Evolutionary conservation across 2,888 invertebrate genomes (phyloP).

Genomic region (Mythimna pallens): DNA sequence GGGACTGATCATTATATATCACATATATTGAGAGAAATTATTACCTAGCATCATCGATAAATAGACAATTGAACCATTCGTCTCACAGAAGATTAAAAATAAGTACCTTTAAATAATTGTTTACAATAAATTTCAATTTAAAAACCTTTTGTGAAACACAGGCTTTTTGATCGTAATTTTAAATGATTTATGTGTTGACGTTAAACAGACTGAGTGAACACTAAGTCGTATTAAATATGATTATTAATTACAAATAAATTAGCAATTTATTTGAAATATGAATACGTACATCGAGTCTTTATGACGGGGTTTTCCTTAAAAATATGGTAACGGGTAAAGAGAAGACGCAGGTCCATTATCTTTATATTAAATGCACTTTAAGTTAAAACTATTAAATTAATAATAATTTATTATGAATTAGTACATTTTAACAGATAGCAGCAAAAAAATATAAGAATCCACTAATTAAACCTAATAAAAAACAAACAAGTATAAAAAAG

Average conservation of each 20-base stretch:
- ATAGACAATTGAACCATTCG: no score
- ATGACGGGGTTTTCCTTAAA: conserved; percentile 37
- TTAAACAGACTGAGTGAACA: conserved; percentile 15
- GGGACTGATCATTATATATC: no score
- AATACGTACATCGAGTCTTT: background rate
- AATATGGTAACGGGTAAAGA: background rate
- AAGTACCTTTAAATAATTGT: no score
- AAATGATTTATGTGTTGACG: background rate
- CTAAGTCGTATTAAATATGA: background rate
- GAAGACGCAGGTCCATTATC: conserved; percentile 5
- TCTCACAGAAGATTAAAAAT: no score
- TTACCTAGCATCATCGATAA: no score
- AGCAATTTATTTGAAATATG: background rate
- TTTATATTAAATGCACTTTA: background rate
- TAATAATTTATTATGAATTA: background rate
- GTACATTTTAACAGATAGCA: rapidly evolving
- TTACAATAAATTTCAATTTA: no score
- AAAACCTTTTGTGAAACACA: background rate
- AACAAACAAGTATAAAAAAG: background rate
- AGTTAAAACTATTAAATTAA: background rate
- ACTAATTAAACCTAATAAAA: background rate
- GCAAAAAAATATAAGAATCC: background rate
- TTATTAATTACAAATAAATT: conserved; percentile 1
- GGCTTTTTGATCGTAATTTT: background rate
- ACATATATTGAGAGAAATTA: no score